Evolutionary conservation across 2,113 vertebrate genomes (phyloP).

Genomic region (Perca flavescens): DNA sequence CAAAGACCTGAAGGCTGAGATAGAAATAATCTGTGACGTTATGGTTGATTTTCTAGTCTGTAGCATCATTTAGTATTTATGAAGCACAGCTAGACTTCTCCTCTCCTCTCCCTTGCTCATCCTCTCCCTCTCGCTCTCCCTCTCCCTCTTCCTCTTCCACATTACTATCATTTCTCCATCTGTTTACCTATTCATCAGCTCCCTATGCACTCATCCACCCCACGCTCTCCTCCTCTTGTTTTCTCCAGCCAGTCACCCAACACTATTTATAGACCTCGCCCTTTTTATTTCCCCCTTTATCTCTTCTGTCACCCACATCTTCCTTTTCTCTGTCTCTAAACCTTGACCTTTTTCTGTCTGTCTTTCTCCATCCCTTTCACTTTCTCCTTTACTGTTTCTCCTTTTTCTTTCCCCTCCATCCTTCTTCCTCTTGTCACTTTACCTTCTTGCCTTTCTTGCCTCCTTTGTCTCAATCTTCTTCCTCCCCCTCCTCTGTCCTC

Average conservation of each 20-base stretch:
- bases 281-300: slow-evolving; percentile 1
- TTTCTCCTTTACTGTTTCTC: neutral
- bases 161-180: slow-evolving; percentile 24
- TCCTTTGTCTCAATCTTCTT: slow-evolving; percentile 7
- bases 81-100: slow-evolving; percentile 29
- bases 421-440: neutral
- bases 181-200: slow-evolving; percentile 45
- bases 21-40: slow-evolving; percentile 17
- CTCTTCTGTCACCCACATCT: slow-evolving; percentile 27
- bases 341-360: neutral
- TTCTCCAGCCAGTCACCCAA: slow-evolving; percentile 25
- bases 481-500: neutral
- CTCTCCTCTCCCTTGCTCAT: neutral
- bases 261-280: slow-evolving; percentile 53
- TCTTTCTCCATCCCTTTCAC: neutral
- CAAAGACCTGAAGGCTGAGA: neutral
- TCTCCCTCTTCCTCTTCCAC: neutral
- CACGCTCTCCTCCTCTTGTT: slow-evolving; percentile 3
- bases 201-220: slow-evolving; percentile 22
- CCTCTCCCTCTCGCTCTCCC: neutral
- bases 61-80: slow-evolving; percentile 55
- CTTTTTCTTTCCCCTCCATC: neutral
- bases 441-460: neutral
- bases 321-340: neutral
- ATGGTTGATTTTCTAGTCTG: slow-evolving; percentile 12